Percentiles rank a stretch among this genome's conserved stretches.
Evolutionary conservation across 2,113 vertebrate species (phyloP).

Genomic region (Notechis scutatus): DNA sequence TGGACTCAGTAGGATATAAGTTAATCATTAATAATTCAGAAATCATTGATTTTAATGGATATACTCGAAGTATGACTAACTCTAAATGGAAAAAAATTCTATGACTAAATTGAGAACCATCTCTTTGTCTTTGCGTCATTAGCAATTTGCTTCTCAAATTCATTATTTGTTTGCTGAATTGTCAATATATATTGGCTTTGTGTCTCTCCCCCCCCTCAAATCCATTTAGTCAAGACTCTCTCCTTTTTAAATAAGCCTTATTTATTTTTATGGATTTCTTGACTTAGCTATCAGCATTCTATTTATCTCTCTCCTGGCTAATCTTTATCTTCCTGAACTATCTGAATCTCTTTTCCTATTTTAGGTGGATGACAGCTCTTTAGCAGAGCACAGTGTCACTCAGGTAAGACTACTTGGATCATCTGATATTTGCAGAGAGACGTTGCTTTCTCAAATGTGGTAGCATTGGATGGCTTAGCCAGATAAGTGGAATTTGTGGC

Average conservation of each 20-base stretch:
- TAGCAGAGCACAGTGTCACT: constrained; percentile 78
- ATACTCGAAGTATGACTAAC: background rate
- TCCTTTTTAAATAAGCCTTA: background rate
- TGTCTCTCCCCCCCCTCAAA: background rate
- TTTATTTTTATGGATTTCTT: background rate
- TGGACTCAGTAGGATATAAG: background rate
- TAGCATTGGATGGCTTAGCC: background rate
- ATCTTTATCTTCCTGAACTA: background rate
- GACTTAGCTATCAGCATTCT: background rate
- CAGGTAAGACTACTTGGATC: constrained; percentile 67
- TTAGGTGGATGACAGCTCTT: constrained; percentile 73
- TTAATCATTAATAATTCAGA: background rate
- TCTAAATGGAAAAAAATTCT: background rate
- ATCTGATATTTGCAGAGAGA: background rate
- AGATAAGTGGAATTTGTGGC: background rate
- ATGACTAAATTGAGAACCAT: background rate
- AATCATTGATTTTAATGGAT: background rate
- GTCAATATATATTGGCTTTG: background rate
- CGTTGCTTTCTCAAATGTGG: background rate
- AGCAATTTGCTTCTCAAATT: background rate
- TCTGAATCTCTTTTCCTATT: background rate
- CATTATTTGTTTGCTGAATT: background rate
- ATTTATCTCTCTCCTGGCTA: background rate
- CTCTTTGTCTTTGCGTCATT: background rate
- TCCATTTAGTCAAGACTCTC: background rate